Evolutionary conservation across 1,140 invertebrate genomes (phyloP).

Genomic region (Drosophila ambigua): DNA sequence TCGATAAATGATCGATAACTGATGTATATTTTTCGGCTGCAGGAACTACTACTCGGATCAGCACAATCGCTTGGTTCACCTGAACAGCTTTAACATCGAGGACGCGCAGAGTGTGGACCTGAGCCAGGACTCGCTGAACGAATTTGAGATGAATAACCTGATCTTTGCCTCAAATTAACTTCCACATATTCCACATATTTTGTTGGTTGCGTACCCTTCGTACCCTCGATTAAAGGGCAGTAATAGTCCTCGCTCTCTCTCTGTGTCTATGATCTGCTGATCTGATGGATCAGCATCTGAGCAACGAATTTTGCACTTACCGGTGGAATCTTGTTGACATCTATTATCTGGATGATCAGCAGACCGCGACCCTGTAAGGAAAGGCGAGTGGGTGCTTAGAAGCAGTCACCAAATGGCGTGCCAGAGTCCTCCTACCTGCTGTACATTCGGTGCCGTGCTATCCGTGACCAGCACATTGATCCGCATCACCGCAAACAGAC

Average conservation of each 20-base stretch:
- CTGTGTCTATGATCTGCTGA: too few species aligned
- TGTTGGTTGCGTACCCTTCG: too few species aligned
- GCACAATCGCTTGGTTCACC: slow-evolving; percentile 45
- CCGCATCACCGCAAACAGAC: slow-evolving; percentile 81
- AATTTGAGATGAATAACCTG: slow-evolving; percentile 45
- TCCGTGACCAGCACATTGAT: slow-evolving; percentile 92
- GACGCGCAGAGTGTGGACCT: not conserved
- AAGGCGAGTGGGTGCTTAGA: not conserved
- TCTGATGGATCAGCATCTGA: too few species aligned
- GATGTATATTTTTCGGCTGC: not conserved
- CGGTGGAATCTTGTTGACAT: slow-evolving; percentile 89
- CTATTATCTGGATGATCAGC: slow-evolving; percentile 93
- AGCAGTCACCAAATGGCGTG: too few species aligned
- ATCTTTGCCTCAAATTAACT: slow-evolving; percentile 3
- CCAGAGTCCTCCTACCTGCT: slow-evolving; percentile 84
- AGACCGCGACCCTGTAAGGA: slow-evolving; percentile 86
- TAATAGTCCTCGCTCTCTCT: too few species aligned
- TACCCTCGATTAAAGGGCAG: too few species aligned
- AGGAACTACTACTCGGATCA: slow-evolving; percentile 68
- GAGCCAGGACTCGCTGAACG: slow-evolving; percentile 35
- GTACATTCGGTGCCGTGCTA: slow-evolving; percentile 89
- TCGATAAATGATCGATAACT: too few species aligned
- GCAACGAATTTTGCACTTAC: slow-evolving; percentile 43
- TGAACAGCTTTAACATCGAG: not conserved
- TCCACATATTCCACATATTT: too few species aligned